A percentile compares a stretch with the other conserved stretches of the same genome.
Evolutionary conservation across 2,797 vertebrate species (phyloP).

Genomic region (Sebastes ruberrimus): DNA sequence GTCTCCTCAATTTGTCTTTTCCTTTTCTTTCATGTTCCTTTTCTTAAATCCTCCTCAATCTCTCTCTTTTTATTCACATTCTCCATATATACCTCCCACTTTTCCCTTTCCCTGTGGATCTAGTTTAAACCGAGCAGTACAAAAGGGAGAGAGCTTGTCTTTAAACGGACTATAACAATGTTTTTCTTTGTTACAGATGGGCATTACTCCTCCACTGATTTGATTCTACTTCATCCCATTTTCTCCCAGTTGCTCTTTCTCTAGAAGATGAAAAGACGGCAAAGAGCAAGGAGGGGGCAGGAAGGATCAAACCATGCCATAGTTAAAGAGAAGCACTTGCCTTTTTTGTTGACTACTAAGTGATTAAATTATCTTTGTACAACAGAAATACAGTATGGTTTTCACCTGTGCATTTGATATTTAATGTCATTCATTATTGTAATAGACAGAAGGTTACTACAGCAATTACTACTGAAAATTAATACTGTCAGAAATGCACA

Average conservation of each 20-base stretch:
- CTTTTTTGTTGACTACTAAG: not conserved
- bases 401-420: not conserved
- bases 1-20: slow-evolving; percentile 2
- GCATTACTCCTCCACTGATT: slow-evolving; percentile 12
- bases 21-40: not conserved
- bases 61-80: not conserved
- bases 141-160: slow-evolving; percentile 21
- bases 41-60: slow-evolving; percentile 2
- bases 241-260: not conserved
- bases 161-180: slow-evolving; percentile 34
- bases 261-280: not conserved
- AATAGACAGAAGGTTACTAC: too few relatives aligned
- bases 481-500: not conserved
- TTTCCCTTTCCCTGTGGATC: slow-evolving; percentile 20
- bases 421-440: not conserved
- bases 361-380: not conserved
- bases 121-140: slow-evolving; percentile 23
- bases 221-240: slow-evolving; percentile 19
- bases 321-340: not conserved
- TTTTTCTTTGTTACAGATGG: slow-evolving; percentile 22
- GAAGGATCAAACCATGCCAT: not conserved
- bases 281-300: not conserved
- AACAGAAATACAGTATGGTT: not conserved
- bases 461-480: not conserved
- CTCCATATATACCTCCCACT: not conserved